Evolutionary conservation across 2,797 vertebrate genomes (phyloP), one percentile per base, ranked within the genome.

Genomic region (Rallus crepitans): DNA sequence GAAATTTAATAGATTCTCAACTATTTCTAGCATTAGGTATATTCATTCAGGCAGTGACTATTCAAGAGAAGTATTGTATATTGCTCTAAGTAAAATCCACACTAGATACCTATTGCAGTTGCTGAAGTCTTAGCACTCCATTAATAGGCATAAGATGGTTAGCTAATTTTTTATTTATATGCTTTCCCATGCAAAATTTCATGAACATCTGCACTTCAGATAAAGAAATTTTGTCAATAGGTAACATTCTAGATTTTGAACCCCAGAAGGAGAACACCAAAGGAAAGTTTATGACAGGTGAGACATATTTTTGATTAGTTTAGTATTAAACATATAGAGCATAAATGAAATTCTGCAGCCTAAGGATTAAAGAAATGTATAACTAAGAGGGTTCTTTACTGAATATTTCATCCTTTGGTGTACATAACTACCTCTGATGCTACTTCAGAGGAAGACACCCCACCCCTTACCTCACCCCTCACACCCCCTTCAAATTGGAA

Each of bases 241-340:
- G 7, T 56, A 52, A 72, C 57, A 59, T 11, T 21, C 24, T 59
- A 63, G 20, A 55, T 80, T 63, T 87, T 71, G 11, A 92, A 68
- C 37, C n/a, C 11, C 42, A 48, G 33, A 11, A 89, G n/a, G 9
- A 87, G 40, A 91, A 60, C 11, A 69, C 37, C 33, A 89, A 82
- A 64, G 65, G 19, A 59, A 89, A 75, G 48, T 52, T 82, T 80
- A 47, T 82, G 60, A 55, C 12, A 47, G 27, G 33, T 85, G 25
- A 96, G 61, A 65, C 37, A 37, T 64, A 53, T 24, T 31, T 93
- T 90, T 80, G 45, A 85, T 80, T 89, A 81, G 42, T 55, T 92
- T 87, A 55, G 24, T 64, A 71, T 83, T 81, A 92, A 82, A 77
- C 11, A 35, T 47, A 59, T 6, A 18, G 45, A 92, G 65, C 42